Conservation (phyloP, 2,797 vertebrate genomes). For the Gobio occitaniae region DNA sequence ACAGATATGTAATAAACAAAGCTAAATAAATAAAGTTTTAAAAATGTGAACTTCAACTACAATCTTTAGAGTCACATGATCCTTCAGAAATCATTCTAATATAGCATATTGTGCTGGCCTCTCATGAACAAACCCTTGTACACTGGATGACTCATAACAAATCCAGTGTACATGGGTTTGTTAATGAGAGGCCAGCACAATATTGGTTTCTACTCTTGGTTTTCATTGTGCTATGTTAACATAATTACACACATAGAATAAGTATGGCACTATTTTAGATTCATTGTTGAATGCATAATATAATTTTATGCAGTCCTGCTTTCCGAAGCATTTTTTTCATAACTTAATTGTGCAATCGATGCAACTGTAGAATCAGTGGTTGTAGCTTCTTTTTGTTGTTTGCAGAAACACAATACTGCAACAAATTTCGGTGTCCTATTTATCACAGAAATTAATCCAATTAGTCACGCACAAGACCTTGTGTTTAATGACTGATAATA, state of each 20-base stretch:
- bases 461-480: slow-evolving; percentile 28
- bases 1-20: no score
- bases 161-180: not conserved
- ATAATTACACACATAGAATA: slow-evolving; percentile 18
- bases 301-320: slow-evolving; percentile 3
- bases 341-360: slow-evolving; percentile 29
- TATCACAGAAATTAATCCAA: slow-evolving; percentile 49
- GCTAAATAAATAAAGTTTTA: no score
- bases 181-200: not conserved
- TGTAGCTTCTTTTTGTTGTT: slow-evolving; percentile 18
- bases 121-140: no score
- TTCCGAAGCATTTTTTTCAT: not conserved
- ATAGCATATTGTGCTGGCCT: no score
- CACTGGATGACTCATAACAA: no score
- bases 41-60: no score
- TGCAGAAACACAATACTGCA: slow-evolving; percentile 1
- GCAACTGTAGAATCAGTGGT: slow-evolving; percentile 20
- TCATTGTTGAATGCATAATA: slow-evolving; percentile 15
- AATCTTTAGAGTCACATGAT: no score
- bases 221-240: slow-evolving; percentile 11
- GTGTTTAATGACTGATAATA: slow-evolving; percentile 34
- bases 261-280: slow-evolving; percentile 22
- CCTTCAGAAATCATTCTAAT: no score
- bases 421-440: slow-evolving; percentile 32
- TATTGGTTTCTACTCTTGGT: not conserved